phyloP scores from a whole-genome alignment of 2,888 invertebrate species.

The Parnassius glacialis region DNA sequence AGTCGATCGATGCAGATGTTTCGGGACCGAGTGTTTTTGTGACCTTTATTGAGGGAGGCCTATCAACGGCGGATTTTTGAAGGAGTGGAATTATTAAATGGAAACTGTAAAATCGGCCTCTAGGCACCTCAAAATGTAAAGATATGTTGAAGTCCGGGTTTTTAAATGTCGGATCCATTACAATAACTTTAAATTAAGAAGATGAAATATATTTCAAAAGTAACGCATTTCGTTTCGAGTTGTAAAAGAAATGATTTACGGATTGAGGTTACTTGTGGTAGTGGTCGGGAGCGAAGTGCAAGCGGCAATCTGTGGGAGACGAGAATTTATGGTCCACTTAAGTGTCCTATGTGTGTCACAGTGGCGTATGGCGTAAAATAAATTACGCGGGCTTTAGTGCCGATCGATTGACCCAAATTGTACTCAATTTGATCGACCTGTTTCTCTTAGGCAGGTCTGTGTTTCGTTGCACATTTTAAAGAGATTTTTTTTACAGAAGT shows the following conservation, averaged over 20 bases:
- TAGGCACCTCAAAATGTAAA: no score
- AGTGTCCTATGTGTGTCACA: slow-evolving; percentile 51
- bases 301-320: slow-evolving; percentile 33
- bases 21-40: no score
- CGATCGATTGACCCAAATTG: slow-evolving; percentile 27
- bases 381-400: slow-evolving; percentile 17
- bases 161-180: no score
- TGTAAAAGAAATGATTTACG: slow-evolving; percentile 19
- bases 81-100: no score
- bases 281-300: slow-evolving; percentile 27
- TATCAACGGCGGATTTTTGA: no score
- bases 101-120: no score
- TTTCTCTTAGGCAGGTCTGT: slow-evolving; percentile 10
- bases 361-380: slow-evolving; percentile 38
- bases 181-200: no score
- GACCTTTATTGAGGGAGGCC: no score
- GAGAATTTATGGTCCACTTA: slow-evolving; percentile 58
- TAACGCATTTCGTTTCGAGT: slow-evolving; percentile 11
- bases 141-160: no score
- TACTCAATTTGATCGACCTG: slow-evolving; percentile 20
- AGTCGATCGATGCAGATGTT: no score
- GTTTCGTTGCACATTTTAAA: not conserved
- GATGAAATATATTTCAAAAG: not conserved
- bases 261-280: slow-evolving; percentile 27
- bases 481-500: no score